Percentiles rank a stretch among this genome's conserved stretches.
Conservation (phyloP, 2,797 vertebrate species). For the Sebastolobus altivelis region DNA sequence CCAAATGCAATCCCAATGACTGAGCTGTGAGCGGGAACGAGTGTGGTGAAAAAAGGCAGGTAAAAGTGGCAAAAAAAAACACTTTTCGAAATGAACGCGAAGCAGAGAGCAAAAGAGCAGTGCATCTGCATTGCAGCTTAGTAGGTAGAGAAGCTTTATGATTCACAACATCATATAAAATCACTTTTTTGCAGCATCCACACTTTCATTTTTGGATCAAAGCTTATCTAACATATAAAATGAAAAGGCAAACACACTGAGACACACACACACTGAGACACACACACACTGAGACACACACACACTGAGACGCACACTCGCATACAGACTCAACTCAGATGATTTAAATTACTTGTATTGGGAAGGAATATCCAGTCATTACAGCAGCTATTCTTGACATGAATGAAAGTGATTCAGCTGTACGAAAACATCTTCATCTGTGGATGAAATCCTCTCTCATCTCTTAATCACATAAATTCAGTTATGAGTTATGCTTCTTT, state of each 20-base stretch:
- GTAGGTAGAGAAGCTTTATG: not conserved
- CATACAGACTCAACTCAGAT: not conserved
- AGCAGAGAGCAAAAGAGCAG: not conserved
- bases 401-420: constrained; percentile 11
- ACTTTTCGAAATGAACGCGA: not conserved
- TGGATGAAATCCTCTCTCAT: constrained; percentile 29
- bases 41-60: not conserved
- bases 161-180: constrained; percentile 9
- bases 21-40: not conserved
- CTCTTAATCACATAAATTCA: not conserved
- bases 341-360: constrained; percentile 18
- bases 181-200: constrained; percentile 18
- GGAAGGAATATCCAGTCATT: constrained; percentile 2
- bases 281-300: too few relatives aligned
- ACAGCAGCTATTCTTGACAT: constrained; percentile 5
- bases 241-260: not conserved
- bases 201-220: constrained; percentile 26
- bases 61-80: not conserved
- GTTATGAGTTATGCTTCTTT: not conserved
- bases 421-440: constrained; percentile 2
- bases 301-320: not conserved
- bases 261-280: not conserved
- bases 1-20: not conserved
- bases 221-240: constrained; percentile 20
- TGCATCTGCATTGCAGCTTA: constrained; percentile 12